phyloP scores from a whole-genome alignment of 2,113 vertebrate genomes.

The Carassius gibelio region DNA sequence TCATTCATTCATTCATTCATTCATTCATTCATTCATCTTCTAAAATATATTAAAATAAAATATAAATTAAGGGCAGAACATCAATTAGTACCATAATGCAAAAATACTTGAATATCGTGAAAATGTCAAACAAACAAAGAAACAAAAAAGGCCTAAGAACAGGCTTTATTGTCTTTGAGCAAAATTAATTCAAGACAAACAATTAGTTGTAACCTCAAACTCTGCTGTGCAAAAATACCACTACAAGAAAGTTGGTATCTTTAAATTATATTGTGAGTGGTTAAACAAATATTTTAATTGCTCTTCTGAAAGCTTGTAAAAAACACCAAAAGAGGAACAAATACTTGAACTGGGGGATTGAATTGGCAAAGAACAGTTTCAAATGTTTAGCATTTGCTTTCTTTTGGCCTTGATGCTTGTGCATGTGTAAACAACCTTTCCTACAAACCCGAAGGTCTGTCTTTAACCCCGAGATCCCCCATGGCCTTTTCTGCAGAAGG shows the following conservation, averaged over 20 bases:
- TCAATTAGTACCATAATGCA: background rate
- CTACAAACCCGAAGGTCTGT: slow-evolving; percentile 17
- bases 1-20: no score
- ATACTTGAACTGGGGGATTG: slow-evolving; percentile 30
- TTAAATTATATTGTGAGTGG: slow-evolving; percentile 55
- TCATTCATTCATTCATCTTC: no score
- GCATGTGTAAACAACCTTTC: slow-evolving; percentile 55
- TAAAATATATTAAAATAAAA: no score
- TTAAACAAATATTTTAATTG: slow-evolving; percentile 63
- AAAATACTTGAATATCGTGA: background rate
- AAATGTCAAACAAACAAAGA: background rate
- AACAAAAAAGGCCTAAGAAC: background rate
- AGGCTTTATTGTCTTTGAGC: background rate
- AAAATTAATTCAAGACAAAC: slow-evolving; percentile 23
- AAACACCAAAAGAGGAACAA: slow-evolving; percentile 48
- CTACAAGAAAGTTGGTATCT: slow-evolving; percentile 50
- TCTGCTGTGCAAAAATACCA: slow-evolving; percentile 54
- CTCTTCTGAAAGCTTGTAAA: slow-evolving; percentile 54
- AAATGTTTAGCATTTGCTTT: slow-evolving; percentile 36
- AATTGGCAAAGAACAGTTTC: slow-evolving; percentile 23
- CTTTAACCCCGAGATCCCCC: slow-evolving; percentile 38
- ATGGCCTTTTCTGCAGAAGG: slow-evolving; percentile 10
- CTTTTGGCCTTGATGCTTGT: slow-evolving; percentile 32
- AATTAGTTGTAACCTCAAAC: slow-evolving; percentile 35
- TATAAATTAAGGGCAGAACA: background rate